A percentile compares a stretch with the other conserved stretches of the same genome.
Conservation (phyloP, 2,888 invertebrate genomes). For the Oscheius sp. region DNA sequence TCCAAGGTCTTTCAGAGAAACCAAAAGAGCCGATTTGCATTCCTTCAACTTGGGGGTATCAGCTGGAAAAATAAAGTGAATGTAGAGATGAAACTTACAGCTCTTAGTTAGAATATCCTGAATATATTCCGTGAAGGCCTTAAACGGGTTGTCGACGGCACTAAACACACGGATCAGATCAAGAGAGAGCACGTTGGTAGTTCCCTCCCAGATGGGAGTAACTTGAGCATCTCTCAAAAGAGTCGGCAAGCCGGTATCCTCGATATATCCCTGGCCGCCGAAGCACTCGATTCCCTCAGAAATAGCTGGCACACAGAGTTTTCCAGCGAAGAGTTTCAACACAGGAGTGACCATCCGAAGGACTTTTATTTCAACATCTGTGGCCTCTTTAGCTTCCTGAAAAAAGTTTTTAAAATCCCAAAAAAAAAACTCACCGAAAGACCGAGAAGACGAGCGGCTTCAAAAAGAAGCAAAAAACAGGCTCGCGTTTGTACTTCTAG, state of each 20-base stretch:
- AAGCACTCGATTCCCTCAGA: conserved; percentile 76
- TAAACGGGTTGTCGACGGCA: no score
- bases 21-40: conserved; percentile 34
- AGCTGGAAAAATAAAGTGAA: background rate
- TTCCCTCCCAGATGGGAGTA: conserved; percentile 76
- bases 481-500: conserved; percentile 75
- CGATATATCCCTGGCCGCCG: conserved; percentile 76
- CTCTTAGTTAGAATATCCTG: conserved; percentile 36
- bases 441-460: conserved; percentile 74
- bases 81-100: conserved; percentile 6
- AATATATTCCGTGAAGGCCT: conserved; percentile 70
- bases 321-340: conserved; percentile 75
- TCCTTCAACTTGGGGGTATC: conserved; percentile 26
- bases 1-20: conserved; percentile 39
- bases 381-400: conserved; percentile 70
- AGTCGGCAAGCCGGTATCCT: conserved; percentile 75
- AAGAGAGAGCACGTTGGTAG: conserved; percentile 75
- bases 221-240: conserved; percentile 76
- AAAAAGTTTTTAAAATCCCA: conserved; percentile 30
- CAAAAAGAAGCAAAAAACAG: conserved; percentile 72
- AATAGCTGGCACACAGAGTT: conserved; percentile 73
- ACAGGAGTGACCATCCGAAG: conserved; percentile 75
- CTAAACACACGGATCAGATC: conserved; percentile 74
- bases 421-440: conserved; percentile 34
- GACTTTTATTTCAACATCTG: conserved; percentile 71